Evolutionary conservation across 2,888 invertebrate species (phyloP), one percentile per base, ranked within the genome.

Genomic region (Clostera curtula): DNA sequence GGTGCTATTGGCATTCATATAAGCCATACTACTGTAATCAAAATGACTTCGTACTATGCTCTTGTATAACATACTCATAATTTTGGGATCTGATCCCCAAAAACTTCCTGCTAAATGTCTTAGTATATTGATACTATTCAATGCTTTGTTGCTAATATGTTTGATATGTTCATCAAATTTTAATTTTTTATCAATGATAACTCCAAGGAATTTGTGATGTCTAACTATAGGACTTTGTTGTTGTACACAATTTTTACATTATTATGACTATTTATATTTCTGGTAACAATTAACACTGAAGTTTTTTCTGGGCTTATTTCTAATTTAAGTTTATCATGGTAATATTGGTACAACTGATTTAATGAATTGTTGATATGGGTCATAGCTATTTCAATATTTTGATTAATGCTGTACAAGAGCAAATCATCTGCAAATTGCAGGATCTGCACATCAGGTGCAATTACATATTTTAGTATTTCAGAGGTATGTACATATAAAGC

Each of bases 71-170:
- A 31, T 21, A 11, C 27, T 20, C 14, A 43, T 15, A 14, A 27
- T 38, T 15, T 31, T 34, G n/a, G 33, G 34, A 14, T 34, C 39
- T 13, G 35, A 24, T n/a, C 36, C 31, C 35, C 33, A 31, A 6
- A 16, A 24, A 2, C 31, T 25, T 19, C 33, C 40, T n/a, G 34
- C 34, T 11, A 40, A 18, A 27, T 25, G 36, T 30, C 24, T 32
- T 4, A 40, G 12, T 13, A 40, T 18, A 23, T 36, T 36, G 4
- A 34, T 3, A 3, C 32, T 29, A 25, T 29, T 35, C 6, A 25
- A 18, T 11, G 34, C 27, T 34, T 32, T 40, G 13, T 32, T 26
- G 4, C 14, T 21, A 9, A 31, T 23, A 21, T 29, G 19, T 7
- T 23, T 27, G 9, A 35, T 30, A 20, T 35, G 35, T 10, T 29